Base-by-base conservation (phyloP, 2,888 invertebrate genomes). In the Cremastobaeus sp. region DNA sequence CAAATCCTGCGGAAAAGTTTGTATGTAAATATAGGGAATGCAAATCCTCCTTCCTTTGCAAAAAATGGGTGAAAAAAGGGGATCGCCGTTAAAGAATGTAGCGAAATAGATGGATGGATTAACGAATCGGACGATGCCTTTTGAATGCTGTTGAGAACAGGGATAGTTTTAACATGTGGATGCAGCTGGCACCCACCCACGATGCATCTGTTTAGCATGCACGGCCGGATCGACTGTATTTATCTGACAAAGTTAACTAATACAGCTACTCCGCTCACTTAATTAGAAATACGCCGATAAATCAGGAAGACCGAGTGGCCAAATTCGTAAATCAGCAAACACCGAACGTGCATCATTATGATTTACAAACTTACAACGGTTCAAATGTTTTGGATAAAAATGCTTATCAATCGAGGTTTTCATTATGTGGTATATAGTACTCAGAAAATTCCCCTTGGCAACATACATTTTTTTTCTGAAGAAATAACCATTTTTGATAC, bases 171-270 rank as follows among this genome's bases (percentile, higher is more conserved):
- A 50, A 66, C 65, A 68, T 74, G 77, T 76, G 72, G 77, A 72
- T 77, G 78, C 80, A 78, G 76, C 78, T 75, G 80, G 78, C 81
- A 84, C 83, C 81, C 85, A 85, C 85, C 85, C 85, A 85, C 85
- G 85, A 84, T 79, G 84, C 76, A 70, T 65, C 85, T 83, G 82
- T 83, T 85, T 85, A 85, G 82, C 84, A 85, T 85, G 82, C 84
- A 80, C 79, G 70, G 76, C 77, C 78, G 81, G 81, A 74, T 71
- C 79, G 78, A 80, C 79, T 80, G 80, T 78, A 80, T 77, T 80
- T 81, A 84, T 85, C 84, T 81, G 85, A 85, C 85, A 82, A 83
- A 84, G 81, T 85, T 83, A 83, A 85, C 84, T 84, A 85, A 86
- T 85, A 83, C 84, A 79, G 79, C 79, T 82, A 78, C 78, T 66